Base-by-base conservation (phyloP, 1,140 invertebrate genomes). In the Drosophila virilis region DNA sequence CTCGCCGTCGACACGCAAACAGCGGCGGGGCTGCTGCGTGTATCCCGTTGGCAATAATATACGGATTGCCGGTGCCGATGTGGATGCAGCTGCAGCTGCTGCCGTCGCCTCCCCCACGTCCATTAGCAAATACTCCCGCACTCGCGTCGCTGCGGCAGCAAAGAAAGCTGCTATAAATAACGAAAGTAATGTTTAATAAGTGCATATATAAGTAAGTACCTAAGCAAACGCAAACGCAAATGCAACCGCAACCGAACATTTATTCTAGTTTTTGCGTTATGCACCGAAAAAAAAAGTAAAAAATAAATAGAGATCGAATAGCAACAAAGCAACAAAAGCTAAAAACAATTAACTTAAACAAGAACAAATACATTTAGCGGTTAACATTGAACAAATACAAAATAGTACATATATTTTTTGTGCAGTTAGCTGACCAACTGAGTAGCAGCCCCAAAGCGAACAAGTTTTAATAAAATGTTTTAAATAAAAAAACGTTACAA, bases 381-480 rank as follows among this genome's bases (percentile, higher is more conserved):
- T 80, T 79, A 79, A 65, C 69, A 72, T 78, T 60, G 46, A 77
- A 74, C 70, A 85, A 85, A 81, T 85, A 74, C 82, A 86, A 80
- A 66, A 77, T 50, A 17, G 17, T 17, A 77, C 32, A 70, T 52
- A 72, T 66, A 54, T 80, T 86, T 82, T 85, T 85, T 84, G 80
- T 85, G 81, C 77, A 84, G 80, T 77, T 78, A 61, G 75, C 70
- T 57, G 15, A 73, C 17, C 17, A 55, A 54, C 28, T 57, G 61
- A 33, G 54, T 15, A 37, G 40, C 40, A 61, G 43, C 50, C 52
- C 55, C 55, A 67, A 73, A 12, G 58, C 61, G 77, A 50, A 67
- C 46, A 77, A 80, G 71, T 84, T 84, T 85, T 84, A 84, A 86
- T 75, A 86, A 86, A 85, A 85, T 69, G 81, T 85, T 85, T 85